phyloP scores from a whole-genome alignment of 2,113 vertebrate species.

The Scartelaos histophorus region DNA sequence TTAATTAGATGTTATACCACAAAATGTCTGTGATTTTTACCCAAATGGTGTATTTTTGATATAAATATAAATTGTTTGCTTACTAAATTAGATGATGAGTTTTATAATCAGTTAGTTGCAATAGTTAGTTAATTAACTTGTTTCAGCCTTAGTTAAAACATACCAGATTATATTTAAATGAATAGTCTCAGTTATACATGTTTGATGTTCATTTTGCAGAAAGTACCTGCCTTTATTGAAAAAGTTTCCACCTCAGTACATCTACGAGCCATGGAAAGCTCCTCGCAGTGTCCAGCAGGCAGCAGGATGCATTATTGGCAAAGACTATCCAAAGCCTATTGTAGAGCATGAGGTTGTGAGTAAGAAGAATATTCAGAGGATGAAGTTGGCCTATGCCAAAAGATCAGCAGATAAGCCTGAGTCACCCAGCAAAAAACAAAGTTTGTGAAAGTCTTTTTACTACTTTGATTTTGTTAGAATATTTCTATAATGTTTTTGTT shows the following conservation, averaged over 20 bases:
- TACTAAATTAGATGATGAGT: too few species aligned
- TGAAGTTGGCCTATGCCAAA: constrained; percentile 73
- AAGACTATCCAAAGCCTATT: constrained; percentile 74
- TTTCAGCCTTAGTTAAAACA: not conserved
- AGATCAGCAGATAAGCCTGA: constrained; percentile 29
- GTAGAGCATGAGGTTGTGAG: constrained; percentile 60
- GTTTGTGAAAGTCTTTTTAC: constrained; percentile 3
- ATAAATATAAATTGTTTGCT: too few species aligned
- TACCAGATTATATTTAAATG: not conserved
- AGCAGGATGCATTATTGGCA: constrained; percentile 78
- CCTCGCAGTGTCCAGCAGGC: constrained; percentile 70
- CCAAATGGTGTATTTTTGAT: too few species aligned
- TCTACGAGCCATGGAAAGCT: constrained; percentile 81
- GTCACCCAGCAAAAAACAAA: constrained; percentile 49
- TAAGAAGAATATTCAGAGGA: constrained; percentile 75
- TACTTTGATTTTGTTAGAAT: not conserved
- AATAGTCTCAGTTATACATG: not conserved
- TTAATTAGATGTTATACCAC: too few species aligned
- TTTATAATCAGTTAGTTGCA: too few species aligned
- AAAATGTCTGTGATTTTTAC: too few species aligned
- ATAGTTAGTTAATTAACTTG: too few species aligned
- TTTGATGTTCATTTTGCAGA: constrained; percentile 37
- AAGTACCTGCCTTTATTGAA: constrained; percentile 77
- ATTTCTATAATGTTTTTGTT: not conserved
- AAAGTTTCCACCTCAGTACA: constrained; percentile 73